Base-by-base conservation (phyloP, 2,113 vertebrate species). In the Scophthalmus maximus region DNA sequence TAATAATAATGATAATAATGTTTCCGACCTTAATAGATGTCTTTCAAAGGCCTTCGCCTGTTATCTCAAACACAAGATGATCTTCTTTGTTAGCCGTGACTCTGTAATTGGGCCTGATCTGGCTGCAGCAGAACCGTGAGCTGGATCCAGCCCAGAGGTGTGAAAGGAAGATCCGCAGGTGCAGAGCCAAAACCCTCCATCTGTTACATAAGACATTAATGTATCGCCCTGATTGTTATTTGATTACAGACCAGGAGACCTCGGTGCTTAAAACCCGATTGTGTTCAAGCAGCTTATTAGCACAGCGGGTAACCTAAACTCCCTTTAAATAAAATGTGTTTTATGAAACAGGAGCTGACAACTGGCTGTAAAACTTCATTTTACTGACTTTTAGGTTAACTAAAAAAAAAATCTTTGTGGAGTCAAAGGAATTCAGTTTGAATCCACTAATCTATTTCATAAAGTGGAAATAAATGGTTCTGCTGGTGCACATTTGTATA, bases 121-220 rank as follows among this genome's bases (percentile, higher is more conserved):
- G 78, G 82, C 81, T 79, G 69, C 78, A 56, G 34, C 62, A 65
- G 56, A 68, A 47, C 74, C 56, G 52, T 53, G 80, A 85, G 67
- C 82, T 85, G 82, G 87, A 86, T 81, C 47, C 71, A 46, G 69
- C 66, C 76, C 84, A 76, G 79, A 85, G 83, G 86, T 88, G 84
- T 85, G 84, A 88, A 79, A 85, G 68, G 57, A 76, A 73, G 78
- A 82, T 77, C 78, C 36, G 40, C 77, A 60, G 69, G 69, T n/a
- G 59, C 65, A 4, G 62, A 86, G 83, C 71, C 84, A 81, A 80
- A 84, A 76, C 68, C 78, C 73, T 57, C 82, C 85, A n/a, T 90
- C 84, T 62, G 73, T 87, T 87, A 71, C 82, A 89, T 76, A 72
- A 80, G 64, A 68, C 79, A 68, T 66, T 59, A 59, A 76, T 52